Base-by-base conservation (phyloP, 2,113 vertebrate species). In the Triplophysa dalaica region DNA sequence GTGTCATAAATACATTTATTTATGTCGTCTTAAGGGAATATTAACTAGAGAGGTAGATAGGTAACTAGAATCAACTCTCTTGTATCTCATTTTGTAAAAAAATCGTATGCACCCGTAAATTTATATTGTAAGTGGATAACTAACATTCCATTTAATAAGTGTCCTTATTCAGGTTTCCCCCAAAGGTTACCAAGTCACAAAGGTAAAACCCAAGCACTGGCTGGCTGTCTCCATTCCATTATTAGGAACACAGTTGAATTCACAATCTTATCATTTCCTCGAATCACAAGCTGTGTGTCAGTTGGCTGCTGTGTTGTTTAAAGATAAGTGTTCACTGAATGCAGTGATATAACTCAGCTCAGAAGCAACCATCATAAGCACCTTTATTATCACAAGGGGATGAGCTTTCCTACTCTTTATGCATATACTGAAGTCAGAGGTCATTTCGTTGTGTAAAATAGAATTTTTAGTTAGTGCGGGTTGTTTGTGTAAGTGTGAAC, bases 251-350 rank as follows among this genome's bases (percentile, higher is more conserved):
- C 78, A 80, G 2, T 29, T 29, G 26, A 29, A 43, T 74, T 58
- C 41, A 24, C 17, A 41, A 43, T 65, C 70, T 54, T 64, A 80
- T 80, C 70, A 66, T 58, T 52, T 65, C 45, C 41, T 65, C 33
- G 16, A 33, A 65, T 80, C 70, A 54, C 61, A 74, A 54, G 63
- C 33, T 56, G 69, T 21, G 10, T 16, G 61, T 74, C 70, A 74
- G 69, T 62, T 65, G 60, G 62, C 56, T 45, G 61, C 33, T 74
- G 45, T 65, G 69, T 66, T 80, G 16, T 65, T 77, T 82, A 58
- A 29, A 45, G 61, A 62, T 72, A 72, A 82, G 63, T 58, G 48
- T 24, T 29, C 62, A 9, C 79, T 63, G 72, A 58, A 63, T 48
- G 21, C 41, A 33, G 75, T 50, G 75, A 77, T 65, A 52, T 76